Conservation (phyloP, 1,140 invertebrate genomes). For the Ceratina australensis region DNA sequence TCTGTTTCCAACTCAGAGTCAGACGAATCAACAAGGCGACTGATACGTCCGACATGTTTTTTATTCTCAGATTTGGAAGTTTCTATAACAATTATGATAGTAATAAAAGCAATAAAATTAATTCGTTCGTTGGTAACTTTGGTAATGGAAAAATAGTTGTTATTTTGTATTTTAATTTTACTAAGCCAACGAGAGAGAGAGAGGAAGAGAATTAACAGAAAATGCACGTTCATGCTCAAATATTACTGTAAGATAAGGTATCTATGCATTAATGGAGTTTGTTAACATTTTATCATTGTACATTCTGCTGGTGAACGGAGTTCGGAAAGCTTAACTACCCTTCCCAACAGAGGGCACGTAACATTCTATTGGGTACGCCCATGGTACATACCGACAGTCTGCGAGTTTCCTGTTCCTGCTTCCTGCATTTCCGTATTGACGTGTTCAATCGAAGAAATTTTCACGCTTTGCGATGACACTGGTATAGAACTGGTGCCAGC, state of each 20-base stretch:
- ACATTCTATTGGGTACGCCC: not conserved
- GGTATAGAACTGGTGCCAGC: not conserved
- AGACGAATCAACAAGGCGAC: constrained; percentile 44
- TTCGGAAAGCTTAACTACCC: not conserved
- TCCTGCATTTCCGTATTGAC: not conserved
- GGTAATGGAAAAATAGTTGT: no score
- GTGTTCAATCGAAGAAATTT: not conserved
- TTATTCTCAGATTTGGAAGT: not conserved
- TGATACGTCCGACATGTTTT: constrained; percentile 31
- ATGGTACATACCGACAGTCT: constrained; percentile 29
- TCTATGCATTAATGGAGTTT: not conserved
- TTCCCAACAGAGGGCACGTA: constrained; percentile 44
- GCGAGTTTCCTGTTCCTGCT: not conserved
- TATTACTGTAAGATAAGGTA: no score
- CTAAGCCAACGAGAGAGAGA: no score
- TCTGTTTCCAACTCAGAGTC: constrained; percentile 62
- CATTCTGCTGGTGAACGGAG: constrained; percentile 22
- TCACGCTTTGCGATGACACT: not conserved
- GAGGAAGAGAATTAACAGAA: no score
- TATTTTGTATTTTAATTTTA: no score
- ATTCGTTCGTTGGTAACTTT: no score
- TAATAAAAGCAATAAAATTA: not conserved
- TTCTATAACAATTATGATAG: not conserved
- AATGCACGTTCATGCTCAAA: no score
- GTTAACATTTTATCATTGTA: not conserved